phyloP scores from a whole-genome alignment of 1,140 invertebrate species.

The Chionoecetes opilio region DNA sequence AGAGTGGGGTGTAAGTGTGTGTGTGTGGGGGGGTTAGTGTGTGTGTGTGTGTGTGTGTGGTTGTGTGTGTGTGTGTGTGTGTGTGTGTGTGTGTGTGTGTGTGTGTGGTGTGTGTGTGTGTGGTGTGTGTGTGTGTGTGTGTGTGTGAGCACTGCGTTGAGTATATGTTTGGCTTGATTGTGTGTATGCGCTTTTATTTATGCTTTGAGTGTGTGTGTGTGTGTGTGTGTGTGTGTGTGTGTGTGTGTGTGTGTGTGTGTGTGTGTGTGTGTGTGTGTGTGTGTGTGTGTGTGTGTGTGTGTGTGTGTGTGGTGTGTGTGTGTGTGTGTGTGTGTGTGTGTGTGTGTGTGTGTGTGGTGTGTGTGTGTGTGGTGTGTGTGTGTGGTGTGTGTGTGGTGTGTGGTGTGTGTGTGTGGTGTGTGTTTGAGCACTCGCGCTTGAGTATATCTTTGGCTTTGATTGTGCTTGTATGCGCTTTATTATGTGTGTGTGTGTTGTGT shows the following conservation, averaged over 20 bases:
- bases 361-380: too few relatives aligned
- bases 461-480: background rate
- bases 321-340: background rate
- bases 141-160: background rate
- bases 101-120: too few relatives aligned
- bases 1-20: background rate
- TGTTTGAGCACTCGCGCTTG: background rate
- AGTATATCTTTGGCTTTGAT: background rate
- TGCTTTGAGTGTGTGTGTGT: too few relatives aligned
- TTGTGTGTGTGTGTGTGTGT: background rate
- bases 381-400: too few relatives aligned
- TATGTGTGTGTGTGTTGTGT: background rate
- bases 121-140: too few relatives aligned
- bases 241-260: slow-evolving; percentile 67
- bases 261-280: slow-evolving; percentile 24
- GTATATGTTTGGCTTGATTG: slow-evolving; percentile 8
- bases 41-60: slow-evolving; percentile 40
- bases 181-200: background rate
- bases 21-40: background rate
- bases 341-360: too few relatives aligned
- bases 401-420: slow-evolving; percentile 41
- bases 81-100: slow-evolving; percentile 38
- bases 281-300: slow-evolving; percentile 34
- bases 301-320: slow-evolving; percentile 34
- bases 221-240: slow-evolving; percentile 51